Evolutionary conservation across 30 jellyfish, hydroid and myxozoan genomes (phyloP), one percentile per base, ranked within the genome.

Genomic region (Turritopsis rubra): DNA sequence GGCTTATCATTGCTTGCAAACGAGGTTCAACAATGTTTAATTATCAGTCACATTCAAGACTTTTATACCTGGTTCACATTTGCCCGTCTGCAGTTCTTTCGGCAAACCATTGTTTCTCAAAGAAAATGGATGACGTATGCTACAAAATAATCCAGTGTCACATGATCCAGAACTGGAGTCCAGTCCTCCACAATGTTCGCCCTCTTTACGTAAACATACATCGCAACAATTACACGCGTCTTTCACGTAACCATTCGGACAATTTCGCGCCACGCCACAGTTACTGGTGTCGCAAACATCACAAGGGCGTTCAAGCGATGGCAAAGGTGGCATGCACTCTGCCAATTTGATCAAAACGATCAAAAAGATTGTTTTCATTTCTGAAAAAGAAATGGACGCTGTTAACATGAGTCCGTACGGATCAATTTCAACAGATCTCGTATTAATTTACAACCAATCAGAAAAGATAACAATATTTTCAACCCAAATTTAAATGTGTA

Each of bases 11-110:
- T n/a, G n/a, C n/a, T n/a, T n/a, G n/a, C n/a, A n/a, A n/a, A n/a
- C n/a, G n/a, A n/a, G n/a, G n/a, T n/a, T n/a, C n/a, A n/a, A n/a
- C n/a, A n/a, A n/a, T n/a, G n/a, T 41, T 41, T 13, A 13, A 41
- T 41, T 41, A 41, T 41, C 60, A 41, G 13, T 41, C 60, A 41
- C 5, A 3, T 41, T 13, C 60, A 3, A n/a, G n/a, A n/a, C n/a
- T n/a, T n/a, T 21, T 81, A 1, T 52, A 89, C 96, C 90, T 85
- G 91, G 87, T 66, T 89, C 96, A 83, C 96, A 89, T 60, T 84
- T 76, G 18, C 96, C 96, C 20, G 75, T 60, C 80, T 89, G 79
- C 16, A 53, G 20, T 53, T 66, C 86, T 1, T 60, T 68, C 70
- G 85, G 83, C 70, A 80, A 17, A 16, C 1, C 1, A 41, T 29